These are phyloP conservation scores for Papilio aristodemus DNA, from an alignment of 1,140 invertebrate species.

Conservation along the genomic window DNA sequence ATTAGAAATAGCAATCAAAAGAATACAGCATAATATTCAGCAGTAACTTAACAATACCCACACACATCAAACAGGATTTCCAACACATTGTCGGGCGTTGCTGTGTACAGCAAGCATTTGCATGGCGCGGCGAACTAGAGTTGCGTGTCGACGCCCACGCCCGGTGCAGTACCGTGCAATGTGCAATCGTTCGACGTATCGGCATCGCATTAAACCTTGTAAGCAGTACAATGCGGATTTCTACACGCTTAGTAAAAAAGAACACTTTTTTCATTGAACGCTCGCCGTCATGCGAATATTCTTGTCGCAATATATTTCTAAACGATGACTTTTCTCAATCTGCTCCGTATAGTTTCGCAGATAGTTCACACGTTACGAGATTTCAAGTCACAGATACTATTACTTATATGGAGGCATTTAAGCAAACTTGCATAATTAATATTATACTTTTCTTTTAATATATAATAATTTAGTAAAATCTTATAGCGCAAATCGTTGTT, in stretches of 20 bases:
- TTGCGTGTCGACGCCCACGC: constrained; percentile 73
- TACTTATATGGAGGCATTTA: too few relatives aligned
- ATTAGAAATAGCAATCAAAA: neutral
- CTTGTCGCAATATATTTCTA: constrained; percentile 44
- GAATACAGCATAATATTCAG: constrained; percentile 33
- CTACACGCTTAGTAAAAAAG: constrained; percentile 54
- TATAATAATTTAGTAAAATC: neutral
- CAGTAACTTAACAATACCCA: constrained; percentile 59
- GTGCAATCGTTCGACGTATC: constrained; percentile 70
- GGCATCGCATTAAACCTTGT: constrained; percentile 67
- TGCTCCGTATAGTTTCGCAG: neutral
- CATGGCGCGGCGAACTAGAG: constrained; percentile 57
- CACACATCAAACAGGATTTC: constrained; percentile 74
- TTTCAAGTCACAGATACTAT: neutral
- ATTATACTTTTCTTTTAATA: neutral
- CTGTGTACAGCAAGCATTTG: constrained; percentile 68
- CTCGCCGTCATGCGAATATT: constrained; percentile 53
- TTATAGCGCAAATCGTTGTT: neutral
- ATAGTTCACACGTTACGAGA: constrained; percentile 23
- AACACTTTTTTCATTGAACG: constrained; percentile 48
- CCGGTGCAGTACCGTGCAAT: constrained; percentile 66
- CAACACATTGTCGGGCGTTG: constrained; percentile 58
- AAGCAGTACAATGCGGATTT: constrained; percentile 64
- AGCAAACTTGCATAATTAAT: neutral
- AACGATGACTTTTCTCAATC: constrained; percentile 24